These are phyloP conservation scores for Acheta domesticus DNA, from an alignment of 2,888 invertebrate genomes.

Conservation along the genomic window DNA sequence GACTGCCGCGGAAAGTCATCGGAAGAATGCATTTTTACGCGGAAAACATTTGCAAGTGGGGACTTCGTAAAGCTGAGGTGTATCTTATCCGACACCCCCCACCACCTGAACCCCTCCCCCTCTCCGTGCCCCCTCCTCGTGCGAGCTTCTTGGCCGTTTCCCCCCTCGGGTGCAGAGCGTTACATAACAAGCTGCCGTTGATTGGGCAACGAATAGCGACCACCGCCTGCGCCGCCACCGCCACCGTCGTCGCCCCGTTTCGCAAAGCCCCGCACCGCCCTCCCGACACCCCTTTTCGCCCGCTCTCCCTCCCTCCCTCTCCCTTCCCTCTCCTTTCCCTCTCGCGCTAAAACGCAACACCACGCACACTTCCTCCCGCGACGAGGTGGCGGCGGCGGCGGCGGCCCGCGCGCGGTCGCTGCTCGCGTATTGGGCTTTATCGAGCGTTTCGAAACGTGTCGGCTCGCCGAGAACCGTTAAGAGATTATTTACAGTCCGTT, in stretches of 20 bases:
- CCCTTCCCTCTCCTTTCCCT: not conserved
- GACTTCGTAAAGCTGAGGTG: too few species aligned
- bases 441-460: not conserved
- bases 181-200: too few species aligned
- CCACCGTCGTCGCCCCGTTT: not conserved
- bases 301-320: not conserved
- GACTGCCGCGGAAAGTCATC: too few species aligned
- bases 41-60: too few species aligned
- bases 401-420: too few species aligned
- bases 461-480: not conserved
- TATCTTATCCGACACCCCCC: too few species aligned
- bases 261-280: not conserved
- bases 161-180: not conserved
- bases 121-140: not conserved
- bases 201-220: not conserved
- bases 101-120: not conserved
- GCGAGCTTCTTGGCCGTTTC: not conserved
- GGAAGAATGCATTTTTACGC: too few species aligned
- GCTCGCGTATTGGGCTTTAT: conserved; percentile 11
- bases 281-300: not conserved
- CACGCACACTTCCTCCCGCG: too few species aligned
- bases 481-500: not conserved
- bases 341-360: too few species aligned
- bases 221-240: not conserved
- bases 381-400: too few species aligned